Evolutionary conservation across 2,888 invertebrate species (phyloP).

Genomic region (Rhodophaea formosa): DNA sequence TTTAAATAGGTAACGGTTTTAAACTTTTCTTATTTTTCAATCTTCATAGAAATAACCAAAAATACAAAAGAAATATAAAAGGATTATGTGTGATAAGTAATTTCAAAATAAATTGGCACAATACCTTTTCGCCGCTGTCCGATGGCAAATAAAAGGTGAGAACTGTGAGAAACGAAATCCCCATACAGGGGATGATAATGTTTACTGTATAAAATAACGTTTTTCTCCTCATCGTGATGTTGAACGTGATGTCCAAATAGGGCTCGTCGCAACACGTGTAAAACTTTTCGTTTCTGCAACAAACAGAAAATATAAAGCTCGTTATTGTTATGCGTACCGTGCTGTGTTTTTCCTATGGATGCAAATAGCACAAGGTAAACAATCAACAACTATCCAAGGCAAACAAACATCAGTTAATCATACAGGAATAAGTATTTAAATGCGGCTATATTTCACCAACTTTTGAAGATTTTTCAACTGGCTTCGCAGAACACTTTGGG

Average conservation of each 20-base stretch:
- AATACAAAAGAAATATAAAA: no score
- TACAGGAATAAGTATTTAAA: no score
- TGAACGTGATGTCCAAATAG: slow-evolving; percentile 97
- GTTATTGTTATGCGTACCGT: neutral
- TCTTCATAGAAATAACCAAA: no score
- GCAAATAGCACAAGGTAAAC: neutral
- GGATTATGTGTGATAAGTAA: no score
- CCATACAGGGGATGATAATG: slow-evolving; percentile 98
- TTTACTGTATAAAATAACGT: slow-evolving; percentile 98
- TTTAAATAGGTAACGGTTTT: no score
- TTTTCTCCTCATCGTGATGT: slow-evolving; percentile 97
- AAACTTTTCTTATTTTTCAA: no score
- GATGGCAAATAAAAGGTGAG: slow-evolving; percentile 98
- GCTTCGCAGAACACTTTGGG: no score
- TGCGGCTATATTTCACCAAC: no score
- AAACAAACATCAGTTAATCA: no score
- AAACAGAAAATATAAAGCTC: neutral
- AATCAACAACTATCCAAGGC: no score
- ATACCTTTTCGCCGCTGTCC: slow-evolving; percentile 98
- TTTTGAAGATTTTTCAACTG: no score
- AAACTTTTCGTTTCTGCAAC: slow-evolving; percentile 92
- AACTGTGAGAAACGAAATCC: slow-evolving; percentile 97
- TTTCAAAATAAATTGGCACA: neutral
- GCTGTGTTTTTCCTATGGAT: neutral
- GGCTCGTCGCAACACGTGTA: slow-evolving; percentile 99